phyloP scores from a whole-genome alignment of 2,113 vertebrate genomes.

The Pipa parva region DNA sequence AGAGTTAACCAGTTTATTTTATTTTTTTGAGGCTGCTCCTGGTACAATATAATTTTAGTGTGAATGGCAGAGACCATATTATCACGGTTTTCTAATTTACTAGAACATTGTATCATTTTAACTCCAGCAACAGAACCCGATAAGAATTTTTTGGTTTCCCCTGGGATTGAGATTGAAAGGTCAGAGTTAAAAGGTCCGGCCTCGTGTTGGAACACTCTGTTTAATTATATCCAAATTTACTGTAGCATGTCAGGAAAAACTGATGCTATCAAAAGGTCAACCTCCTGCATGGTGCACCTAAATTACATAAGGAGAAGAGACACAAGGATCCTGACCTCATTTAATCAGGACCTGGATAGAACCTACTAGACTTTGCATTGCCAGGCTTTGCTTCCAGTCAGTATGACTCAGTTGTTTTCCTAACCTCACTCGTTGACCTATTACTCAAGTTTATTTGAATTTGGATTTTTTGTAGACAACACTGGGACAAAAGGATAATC shows the following conservation, averaged over 20 bases:
- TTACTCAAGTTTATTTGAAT: too few species aligned
- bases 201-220: slow-evolving; percentile 53
- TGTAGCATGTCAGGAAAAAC: slow-evolving; percentile 51
- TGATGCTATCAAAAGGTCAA: slow-evolving; percentile 56
- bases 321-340: slow-evolving; percentile 53
- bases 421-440: slow-evolving; percentile 31
- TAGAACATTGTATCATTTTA: slow-evolving; percentile 3
- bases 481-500: too few species aligned
- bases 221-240: slow-evolving; percentile 66
- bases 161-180: slow-evolving; percentile 54
- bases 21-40: too few species aligned
- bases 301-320: slow-evolving; percentile 51
- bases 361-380: too few species aligned
- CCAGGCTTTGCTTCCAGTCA: not conserved
- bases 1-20: too few species aligned
- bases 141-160: slow-evolving; percentile 42
- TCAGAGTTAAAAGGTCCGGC: slow-evolving; percentile 48
- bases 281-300: slow-evolving; percentile 51
- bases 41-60: not conserved
- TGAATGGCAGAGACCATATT: not conserved
- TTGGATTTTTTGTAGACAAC: too few species aligned
- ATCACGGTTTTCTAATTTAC: slow-evolving; percentile 25
- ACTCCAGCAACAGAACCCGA: slow-evolving; percentile 2
- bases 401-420: not conserved
- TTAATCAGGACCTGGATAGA: slow-evolving; percentile 13